Base-by-base conservation (phyloP, 1,140 invertebrate genomes). In the Reticulitermes speratus region DNA sequence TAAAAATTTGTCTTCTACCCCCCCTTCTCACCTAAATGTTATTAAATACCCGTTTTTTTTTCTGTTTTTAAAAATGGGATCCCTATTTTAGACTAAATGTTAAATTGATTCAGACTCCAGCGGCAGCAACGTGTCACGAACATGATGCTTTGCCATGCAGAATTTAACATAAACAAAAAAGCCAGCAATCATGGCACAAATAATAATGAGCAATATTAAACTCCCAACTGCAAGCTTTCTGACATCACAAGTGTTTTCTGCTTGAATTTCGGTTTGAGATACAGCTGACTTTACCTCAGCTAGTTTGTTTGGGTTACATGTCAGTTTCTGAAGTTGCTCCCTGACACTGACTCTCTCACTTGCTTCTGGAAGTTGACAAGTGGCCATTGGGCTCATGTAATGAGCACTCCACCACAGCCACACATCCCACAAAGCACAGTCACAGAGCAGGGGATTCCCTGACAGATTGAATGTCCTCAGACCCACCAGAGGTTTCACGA, bases 341-440 rank as follows among this genome's bases (percentile, higher is more conserved):
- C 65, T 75, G 25, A 75, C n/a, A 75, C n/a, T 75, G 1, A 75
- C 65, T 75, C 1, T 30, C 3, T n/a, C 14, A 2, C 12, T 30
- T n/a, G n/a, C 8, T 30, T 75, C n/a, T 75, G 65, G 65, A 25
- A 75, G n/a, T 75, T 30, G 65, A 30, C 65, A 75, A 0, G 65
- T 75, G 25, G 65, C 65, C 7, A 75, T 8, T 75, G 65, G 65
- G 89, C 94, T 95, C 92, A 94, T 89, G 83, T 90, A 90, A 87
- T 14, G 65, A 30, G 65, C 65, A 75, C 14, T 75, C 65, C 65
- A 75, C 65, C 65, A 75, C 65, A 75, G 65, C 65, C 65, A 75
- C 9, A 30, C 65, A 75, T 75, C n/a, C 65, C 65, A 75, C 16
- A 75, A 30, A 11, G 25, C 25, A 75, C 65, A 75, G n/a, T 75